Percentiles rank a stretch among this genome's conserved stretches.
phyloP scores from a whole-genome alignment of 2,113 vertebrate genomes.

The Pachypanchax playfairii region DNA sequence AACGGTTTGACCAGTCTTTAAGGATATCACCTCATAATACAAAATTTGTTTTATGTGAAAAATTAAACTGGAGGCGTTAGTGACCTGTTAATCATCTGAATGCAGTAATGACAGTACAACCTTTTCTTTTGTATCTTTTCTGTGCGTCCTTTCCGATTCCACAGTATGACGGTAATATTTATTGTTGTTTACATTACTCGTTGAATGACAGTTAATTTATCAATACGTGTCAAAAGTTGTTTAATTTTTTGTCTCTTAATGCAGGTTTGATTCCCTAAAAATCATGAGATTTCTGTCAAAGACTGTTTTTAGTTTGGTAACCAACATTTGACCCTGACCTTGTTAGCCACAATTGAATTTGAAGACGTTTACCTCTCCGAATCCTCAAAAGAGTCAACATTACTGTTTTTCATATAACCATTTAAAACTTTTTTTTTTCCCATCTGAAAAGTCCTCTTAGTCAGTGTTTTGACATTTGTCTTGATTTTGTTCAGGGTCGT shows the following conservation, averaged over 20 bases:
- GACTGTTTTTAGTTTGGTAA: conserved; percentile 47
- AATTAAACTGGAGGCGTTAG: conserved; percentile 64
- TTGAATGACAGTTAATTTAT: not conserved
- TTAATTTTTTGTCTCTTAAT: conserved; percentile 27
- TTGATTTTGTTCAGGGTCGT: too few relatives aligned
- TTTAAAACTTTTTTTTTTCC: conserved; percentile 1
- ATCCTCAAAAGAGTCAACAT: conserved; percentile 9
- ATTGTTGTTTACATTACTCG: conserved; percentile 9
- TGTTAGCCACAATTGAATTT: conserved; percentile 51
- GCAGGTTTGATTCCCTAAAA: conserved; percentile 29
- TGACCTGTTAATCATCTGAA: conserved; percentile 60
- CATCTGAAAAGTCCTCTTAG: not conserved
- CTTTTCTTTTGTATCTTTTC: conserved; percentile 42
- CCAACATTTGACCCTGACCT: conserved; percentile 58
- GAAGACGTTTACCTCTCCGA: conserved; percentile 47
- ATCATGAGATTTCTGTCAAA: conserved; percentile 55
- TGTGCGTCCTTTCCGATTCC: conserved; percentile 1
- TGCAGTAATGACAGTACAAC: conserved; percentile 39
- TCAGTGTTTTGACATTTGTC: not conserved
- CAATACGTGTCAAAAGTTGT: conserved; percentile 3
- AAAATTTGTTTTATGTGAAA: conserved; percentile 73
- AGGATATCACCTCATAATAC: conserved; percentile 71
- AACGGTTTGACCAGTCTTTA: conserved; percentile 73
- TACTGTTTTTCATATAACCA: conserved; percentile 9
- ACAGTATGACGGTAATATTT: conserved; percentile 11